Conservation (phyloP, 2,888 invertebrate genomes). For the Pharmacophagus antenor region DNA sequence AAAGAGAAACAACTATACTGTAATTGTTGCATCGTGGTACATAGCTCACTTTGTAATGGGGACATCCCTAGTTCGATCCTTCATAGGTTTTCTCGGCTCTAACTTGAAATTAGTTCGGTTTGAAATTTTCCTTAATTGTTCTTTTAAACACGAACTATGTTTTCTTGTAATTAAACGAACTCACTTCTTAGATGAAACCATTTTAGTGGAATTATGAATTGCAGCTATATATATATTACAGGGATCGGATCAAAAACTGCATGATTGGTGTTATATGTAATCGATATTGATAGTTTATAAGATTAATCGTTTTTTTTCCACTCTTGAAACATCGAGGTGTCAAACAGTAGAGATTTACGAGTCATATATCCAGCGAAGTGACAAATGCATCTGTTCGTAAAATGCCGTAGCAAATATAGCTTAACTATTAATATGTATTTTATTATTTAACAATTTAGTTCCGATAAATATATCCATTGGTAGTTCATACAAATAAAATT, state of each 20-base stretch:
- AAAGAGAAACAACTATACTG: no score
- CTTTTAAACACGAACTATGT: no score
- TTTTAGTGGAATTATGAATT: neutral
- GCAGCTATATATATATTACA: neutral
- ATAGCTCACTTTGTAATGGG: no score
- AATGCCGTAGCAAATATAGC: constrained; percentile 16
- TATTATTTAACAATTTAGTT: constrained; percentile 8
- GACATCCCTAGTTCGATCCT: no score
- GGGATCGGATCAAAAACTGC: neutral
- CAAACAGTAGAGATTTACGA: constrained; percentile 27
- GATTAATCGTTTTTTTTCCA: constrained; percentile 22
- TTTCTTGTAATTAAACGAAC: no score
- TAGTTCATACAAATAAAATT: no score
- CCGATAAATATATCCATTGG: no score
- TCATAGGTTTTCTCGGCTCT: no score
- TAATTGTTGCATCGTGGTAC: no score
- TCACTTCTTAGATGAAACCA: neutral
- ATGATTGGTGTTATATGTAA: constrained; percentile 1
- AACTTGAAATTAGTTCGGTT: no score
- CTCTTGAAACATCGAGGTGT: constrained; percentile 23
- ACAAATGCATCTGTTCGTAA: constrained; percentile 29
- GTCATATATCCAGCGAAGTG: constrained; percentile 19
- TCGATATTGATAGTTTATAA: constrained; percentile 12
- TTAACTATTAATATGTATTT: constrained; percentile 5
- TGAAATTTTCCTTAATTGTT: no score